Evolutionary conservation across 2,113 vertebrate genomes (phyloP).

Genomic region (Orcinus orca): DNA sequence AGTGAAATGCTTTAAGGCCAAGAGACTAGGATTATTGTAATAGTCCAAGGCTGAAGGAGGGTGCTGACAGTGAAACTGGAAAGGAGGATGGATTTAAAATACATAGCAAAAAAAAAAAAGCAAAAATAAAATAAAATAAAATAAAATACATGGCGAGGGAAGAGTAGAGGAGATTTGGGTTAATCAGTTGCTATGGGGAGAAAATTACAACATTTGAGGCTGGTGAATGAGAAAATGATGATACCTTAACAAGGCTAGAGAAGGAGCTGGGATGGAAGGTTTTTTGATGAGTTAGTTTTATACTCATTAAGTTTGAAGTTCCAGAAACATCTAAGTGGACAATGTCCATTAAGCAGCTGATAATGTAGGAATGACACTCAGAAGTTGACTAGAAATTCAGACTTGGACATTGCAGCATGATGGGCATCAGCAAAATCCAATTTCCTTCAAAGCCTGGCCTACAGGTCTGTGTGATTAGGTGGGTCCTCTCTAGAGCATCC

Average conservation of each 20-base stretch:
- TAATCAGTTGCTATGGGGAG: not conserved
- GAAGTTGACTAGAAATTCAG: not conserved
- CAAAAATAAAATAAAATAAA: no score
- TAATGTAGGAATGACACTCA: not conserved
- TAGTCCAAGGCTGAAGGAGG: not conserved
- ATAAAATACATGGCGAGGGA: not conserved
- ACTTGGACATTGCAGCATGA: not conserved
- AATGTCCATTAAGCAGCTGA: not conserved
- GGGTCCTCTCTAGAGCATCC: not conserved
- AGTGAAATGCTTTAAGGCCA: not conserved
- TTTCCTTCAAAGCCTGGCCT: not conserved
- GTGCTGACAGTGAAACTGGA: not conserved
- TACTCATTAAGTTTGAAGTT: not conserved
- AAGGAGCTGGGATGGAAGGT: not conserved
- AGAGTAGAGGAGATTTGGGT: not conserved
- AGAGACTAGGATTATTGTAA: not conserved
- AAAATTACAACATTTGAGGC: not conserved
- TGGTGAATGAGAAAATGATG: not conserved
- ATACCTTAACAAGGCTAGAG: not conserved
- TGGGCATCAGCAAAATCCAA: not conserved
- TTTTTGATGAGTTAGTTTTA: not conserved
- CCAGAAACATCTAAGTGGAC: not conserved
- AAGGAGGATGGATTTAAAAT: conserved; percentile 18
- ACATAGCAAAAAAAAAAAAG: not conserved
- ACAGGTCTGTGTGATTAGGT: not conserved